phyloP scores from a whole-genome alignment of 2,888 invertebrate species.

The Zhuqinia jingwanae region DNA sequence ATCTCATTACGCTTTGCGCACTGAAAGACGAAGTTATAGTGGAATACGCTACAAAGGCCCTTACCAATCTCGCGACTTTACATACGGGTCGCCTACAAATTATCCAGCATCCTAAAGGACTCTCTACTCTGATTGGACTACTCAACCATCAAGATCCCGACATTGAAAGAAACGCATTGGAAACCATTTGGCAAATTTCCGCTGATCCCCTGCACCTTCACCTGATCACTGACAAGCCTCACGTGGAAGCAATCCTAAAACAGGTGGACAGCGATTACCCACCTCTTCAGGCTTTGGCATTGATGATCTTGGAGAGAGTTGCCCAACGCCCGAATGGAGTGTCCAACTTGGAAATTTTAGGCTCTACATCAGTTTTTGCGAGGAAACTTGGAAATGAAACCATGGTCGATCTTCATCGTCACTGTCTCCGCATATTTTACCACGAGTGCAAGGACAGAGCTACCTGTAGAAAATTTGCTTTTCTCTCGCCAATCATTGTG shows the following conservation, averaged over 20 bases:
- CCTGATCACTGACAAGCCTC: slow-evolving; percentile 52
- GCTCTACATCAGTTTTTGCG: slow-evolving; percentile 62
- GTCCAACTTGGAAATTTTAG: slow-evolving; percentile 61
- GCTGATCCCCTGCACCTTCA: slow-evolving; percentile 76
- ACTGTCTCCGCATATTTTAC: slow-evolving; percentile 70
- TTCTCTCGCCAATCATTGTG: slow-evolving; percentile 47
- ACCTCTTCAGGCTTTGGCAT: slow-evolving; percentile 72
- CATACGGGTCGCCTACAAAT: slow-evolving; percentile 76
- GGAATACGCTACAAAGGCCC: slow-evolving; percentile 72
- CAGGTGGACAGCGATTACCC: slow-evolving; percentile 73
- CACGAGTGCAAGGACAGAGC: slow-evolving; percentile 41
- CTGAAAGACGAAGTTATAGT: slow-evolving; percentile 73
- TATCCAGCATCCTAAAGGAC: slow-evolving; percentile 69
- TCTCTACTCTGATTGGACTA: slow-evolving; percentile 61
- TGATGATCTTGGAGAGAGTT: slow-evolving; percentile 73
- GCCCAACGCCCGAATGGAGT: slow-evolving; percentile 59
- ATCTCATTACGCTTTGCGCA: slow-evolving; percentile 62
- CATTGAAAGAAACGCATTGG: slow-evolving; percentile 74
- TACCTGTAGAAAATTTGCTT: slow-evolving; percentile 44
- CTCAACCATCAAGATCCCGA: slow-evolving; percentile 73
- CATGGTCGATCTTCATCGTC: slow-evolving; percentile 75
- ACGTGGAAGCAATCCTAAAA: slow-evolving; percentile 59
- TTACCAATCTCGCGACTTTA: slow-evolving; percentile 71
- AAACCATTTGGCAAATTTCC: slow-evolving; percentile 74
- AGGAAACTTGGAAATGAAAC: slow-evolving; percentile 71